Evolutionary conservation across 2,113 vertebrate genomes (phyloP).

Genomic region (Pyrgilauda ruficollis): DNA sequence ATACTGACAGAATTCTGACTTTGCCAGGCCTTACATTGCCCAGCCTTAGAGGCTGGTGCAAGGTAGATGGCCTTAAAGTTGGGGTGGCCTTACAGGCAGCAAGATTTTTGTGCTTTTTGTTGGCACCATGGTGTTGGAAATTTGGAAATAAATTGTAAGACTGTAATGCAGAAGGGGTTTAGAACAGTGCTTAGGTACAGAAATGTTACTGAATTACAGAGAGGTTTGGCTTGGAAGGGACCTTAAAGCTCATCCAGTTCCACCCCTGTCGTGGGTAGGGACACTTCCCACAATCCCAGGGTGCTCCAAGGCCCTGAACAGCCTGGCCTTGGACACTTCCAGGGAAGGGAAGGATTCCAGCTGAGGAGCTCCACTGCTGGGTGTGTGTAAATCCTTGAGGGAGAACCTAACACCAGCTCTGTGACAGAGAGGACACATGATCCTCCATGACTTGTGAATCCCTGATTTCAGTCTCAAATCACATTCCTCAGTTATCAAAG

Average conservation of each 20-base stretch:
- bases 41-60: neutral
- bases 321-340: neutral
- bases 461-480: neutral
- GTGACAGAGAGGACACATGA: neutral
- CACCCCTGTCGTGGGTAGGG: neutral
- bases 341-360: neutral
- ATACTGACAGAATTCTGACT: neutral
- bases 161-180: neutral
- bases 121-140: accelerated
- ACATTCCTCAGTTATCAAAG: neutral
- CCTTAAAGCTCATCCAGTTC: neutral
- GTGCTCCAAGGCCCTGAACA: neutral
- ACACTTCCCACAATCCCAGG: neutral
- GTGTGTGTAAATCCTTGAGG: neutral
- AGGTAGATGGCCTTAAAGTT: neutral
- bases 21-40: neutral
- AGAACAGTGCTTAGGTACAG: neutral
- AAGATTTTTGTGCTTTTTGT: neutral
- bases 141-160: neutral
- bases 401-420: neutral
- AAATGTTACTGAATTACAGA: neutral
- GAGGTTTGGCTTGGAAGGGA: neutral
- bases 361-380: neutral
- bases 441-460: neutral
- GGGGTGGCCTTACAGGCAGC: neutral